Percentiles rank a stretch among this genome's conserved stretches.
These are phyloP conservation scores for Thecophora atra DNA, from an alignment of 2,888 invertebrate genomes.

Conservation along the genomic window DNA sequence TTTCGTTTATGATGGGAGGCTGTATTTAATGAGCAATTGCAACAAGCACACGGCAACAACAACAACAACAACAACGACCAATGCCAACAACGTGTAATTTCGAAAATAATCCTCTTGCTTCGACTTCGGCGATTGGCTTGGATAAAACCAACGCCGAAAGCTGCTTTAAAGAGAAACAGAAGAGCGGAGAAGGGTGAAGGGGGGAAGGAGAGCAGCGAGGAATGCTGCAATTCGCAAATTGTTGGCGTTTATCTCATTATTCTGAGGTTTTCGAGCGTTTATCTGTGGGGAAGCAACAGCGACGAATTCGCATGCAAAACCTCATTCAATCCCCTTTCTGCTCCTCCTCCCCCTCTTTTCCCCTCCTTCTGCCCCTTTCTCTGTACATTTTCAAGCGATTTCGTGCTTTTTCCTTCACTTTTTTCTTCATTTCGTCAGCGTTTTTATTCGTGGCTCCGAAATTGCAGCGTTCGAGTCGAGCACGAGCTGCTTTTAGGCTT, in stretches of 20 bases:
- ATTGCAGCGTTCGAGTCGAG: conserved; percentile 10
- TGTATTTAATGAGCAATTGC: background rate
- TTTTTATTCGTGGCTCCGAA: background rate
- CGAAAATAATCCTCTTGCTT: conserved; percentile 35
- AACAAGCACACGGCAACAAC: conserved; percentile 26
- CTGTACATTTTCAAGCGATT: conserved; percentile 35
- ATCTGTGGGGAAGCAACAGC: conserved; percentile 29
- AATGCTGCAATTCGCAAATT: conserved; percentile 56
- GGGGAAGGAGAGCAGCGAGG: background rate
- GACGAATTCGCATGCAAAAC: conserved; percentile 28
- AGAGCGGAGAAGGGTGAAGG: background rate
- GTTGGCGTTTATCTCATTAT: conserved; percentile 63
- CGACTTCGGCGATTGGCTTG: conserved; percentile 53
- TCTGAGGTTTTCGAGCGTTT: conserved; percentile 51
- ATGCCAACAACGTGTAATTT: conserved; percentile 26
- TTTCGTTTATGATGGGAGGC: conserved; percentile 59
- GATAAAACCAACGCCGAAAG: conserved; percentile 17
- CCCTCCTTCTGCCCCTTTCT: too few species aligned
- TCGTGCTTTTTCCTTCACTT: conserved; percentile 23
- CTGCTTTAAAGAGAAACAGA: background rate
- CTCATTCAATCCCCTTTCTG: conserved; percentile 52
- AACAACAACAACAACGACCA: conserved; percentile 49
- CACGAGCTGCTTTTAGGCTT: conserved; percentile 29
- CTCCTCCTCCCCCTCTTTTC: background rate
- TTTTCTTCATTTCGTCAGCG: conserved; percentile 8